These are phyloP conservation scores for Caenorhabditis sp. DNA, from an alignment of 2,888 invertebrate species.

Conservation along the genomic window DNA sequence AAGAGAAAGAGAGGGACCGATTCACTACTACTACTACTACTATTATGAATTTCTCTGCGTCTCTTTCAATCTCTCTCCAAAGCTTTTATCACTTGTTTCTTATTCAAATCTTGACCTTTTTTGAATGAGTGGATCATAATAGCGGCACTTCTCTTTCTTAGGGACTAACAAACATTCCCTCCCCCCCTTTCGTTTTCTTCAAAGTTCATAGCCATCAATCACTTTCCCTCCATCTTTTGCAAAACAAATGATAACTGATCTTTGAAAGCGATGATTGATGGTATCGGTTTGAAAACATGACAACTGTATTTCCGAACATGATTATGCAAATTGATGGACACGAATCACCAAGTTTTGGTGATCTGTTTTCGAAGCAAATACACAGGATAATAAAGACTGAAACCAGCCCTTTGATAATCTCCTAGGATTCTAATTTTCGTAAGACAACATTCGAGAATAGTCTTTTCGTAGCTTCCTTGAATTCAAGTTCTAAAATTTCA, in stretches of 20 bases:
- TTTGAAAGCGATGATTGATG: slow-evolving; percentile 10
- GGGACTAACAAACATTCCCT: slow-evolving; percentile 2
- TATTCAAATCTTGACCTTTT: not conserved
- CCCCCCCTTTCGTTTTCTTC: slow-evolving; percentile 17
- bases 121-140: not conserved
- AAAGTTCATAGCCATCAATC: slow-evolving; percentile 15
- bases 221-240: not conserved
- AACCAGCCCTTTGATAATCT: too few species aligned
- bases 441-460: too few species aligned
- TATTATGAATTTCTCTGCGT: slow-evolving; percentile 40
- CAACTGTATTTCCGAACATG: not conserved
- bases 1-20: slow-evolving; percentile 23
- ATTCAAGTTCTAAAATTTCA: not conserved
- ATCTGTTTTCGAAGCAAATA: not conserved
- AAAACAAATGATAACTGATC: slow-evolving; percentile 1
- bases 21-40: slow-evolving; percentile 22
- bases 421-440: too few species aligned
- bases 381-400: not conserved
- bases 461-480: too few species aligned
- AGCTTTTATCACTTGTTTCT: not conserved
- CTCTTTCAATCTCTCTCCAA: slow-evolving; percentile 12
- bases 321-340: slow-evolving; percentile 10
- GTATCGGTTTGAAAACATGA: not conserved
- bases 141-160: slow-evolving; percentile 5
- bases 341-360: not conserved